Evolutionary conservation across 2,797 vertebrate species (phyloP).

Genomic region (Lepilemur septentrionalis): DNA sequence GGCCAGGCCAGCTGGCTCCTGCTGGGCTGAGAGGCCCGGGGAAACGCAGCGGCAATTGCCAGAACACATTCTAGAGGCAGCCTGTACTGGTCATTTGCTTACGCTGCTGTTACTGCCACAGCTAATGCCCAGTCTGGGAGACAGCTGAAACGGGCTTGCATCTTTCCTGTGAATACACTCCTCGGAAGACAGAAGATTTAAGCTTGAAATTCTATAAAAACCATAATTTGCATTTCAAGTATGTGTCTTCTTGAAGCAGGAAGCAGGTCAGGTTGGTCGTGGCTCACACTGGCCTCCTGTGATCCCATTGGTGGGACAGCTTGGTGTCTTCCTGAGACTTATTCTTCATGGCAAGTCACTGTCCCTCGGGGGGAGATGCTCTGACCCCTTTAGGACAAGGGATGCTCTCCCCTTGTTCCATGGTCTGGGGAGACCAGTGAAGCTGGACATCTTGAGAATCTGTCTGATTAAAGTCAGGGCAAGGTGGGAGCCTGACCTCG

Average conservation of each 20-base stretch:
- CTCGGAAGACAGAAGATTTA: not conserved
- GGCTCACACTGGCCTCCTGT: accelerated
- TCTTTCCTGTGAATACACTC: not conserved
- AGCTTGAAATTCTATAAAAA: not conserved
- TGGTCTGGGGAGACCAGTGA: not conserved
- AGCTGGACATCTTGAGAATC: not conserved
- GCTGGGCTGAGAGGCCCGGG: not conserved
- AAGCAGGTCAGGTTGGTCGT: not conserved
- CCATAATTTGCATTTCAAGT: not conserved
- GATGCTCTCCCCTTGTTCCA: not conserved
- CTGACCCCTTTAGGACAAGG: not conserved
- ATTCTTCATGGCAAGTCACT: not conserved
- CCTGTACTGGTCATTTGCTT: accelerated
- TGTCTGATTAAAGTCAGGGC: not conserved
- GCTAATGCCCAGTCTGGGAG: not conserved
- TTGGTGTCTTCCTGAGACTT: not conserved
- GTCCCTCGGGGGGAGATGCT: not conserved
- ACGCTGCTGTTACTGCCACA: accelerated
- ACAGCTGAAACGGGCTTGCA: accelerated
- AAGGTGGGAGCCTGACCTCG: not conserved
- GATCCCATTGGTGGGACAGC: accelerated
- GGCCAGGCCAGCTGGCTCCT: not conserved
- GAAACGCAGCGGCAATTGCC: accelerated
- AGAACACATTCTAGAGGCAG: not conserved
- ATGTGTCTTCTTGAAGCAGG: accelerated